Conservation (phyloP, 2,888 invertebrate genomes). For the Cryptocephalus primarius region DNA sequence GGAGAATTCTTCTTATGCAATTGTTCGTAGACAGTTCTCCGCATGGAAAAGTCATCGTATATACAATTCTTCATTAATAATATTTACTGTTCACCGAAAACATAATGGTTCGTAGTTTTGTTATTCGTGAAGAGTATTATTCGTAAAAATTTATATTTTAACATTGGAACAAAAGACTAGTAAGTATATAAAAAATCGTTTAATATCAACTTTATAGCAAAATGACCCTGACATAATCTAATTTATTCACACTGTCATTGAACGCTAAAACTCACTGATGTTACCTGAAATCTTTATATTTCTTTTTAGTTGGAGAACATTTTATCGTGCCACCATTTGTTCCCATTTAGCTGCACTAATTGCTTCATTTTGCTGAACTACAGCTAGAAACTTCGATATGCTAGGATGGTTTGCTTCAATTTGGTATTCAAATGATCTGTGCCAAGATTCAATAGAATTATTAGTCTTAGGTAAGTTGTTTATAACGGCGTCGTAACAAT, state of each 20-base stretch:
- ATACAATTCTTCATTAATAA: not conserved
- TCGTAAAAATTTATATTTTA: not conserved
- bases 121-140: not conserved
- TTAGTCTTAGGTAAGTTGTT: not conserved
- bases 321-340: not conserved
- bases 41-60: not conserved
- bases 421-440: not conserved
- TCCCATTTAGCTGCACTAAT: not conserved
- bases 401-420: not conserved
- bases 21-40: not conserved
- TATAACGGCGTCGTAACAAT: not conserved
- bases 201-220: no score
- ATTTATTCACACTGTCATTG: no score
- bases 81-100: not conserved
- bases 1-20: not conserved
- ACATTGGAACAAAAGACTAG: not conserved
- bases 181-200: not conserved
- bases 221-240: no score
- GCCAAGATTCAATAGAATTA: not conserved
- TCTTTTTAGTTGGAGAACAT: not conserved
- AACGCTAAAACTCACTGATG: not conserved
- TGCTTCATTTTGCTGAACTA: not conserved
- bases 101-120: not conserved
- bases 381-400: not conserved
- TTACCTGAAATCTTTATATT: not conserved